These are phyloP conservation scores for Triplophysa rosa DNA, from an alignment of 2,113 vertebrate genomes.

Conservation along the genomic window DNA sequence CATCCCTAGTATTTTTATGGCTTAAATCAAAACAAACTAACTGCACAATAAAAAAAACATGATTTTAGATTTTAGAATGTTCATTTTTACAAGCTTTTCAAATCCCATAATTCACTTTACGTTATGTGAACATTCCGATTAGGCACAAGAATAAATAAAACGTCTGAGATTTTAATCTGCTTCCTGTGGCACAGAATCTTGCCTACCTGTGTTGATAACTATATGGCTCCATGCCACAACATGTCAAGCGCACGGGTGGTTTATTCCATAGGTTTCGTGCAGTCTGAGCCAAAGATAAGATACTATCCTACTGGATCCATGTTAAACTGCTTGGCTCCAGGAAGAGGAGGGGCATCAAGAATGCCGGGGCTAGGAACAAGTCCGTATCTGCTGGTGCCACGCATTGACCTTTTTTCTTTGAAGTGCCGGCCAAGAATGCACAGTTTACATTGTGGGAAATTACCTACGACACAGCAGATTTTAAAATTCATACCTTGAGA, in stretches of 20 bases:
- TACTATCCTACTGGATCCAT: conserved; percentile 40
- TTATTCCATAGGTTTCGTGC: conserved; percentile 49
- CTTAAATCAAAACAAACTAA: no score
- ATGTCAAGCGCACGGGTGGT: conserved; percentile 44
- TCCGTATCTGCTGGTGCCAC: conserved; percentile 65
- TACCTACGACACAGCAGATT: conserved; percentile 61
- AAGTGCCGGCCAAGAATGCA: conserved; percentile 71
- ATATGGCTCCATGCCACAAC: conserved; percentile 45
- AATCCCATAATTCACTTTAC: not conserved
- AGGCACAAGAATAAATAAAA: not conserved
- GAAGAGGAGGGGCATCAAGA: conserved; percentile 34
- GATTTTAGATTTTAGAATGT: no score
- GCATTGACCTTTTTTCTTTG: conserved; percentile 66
- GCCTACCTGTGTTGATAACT: conserved; percentile 11
- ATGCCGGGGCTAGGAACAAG: conserved; percentile 58
- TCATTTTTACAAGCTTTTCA: conserved; percentile 15
- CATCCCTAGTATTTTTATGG: no score
- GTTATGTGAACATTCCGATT: not conserved
- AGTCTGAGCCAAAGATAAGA: conserved; percentile 55
- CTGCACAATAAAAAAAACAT: no score
- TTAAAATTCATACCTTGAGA: conserved; percentile 51
- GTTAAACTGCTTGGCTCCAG: conserved; percentile 33
- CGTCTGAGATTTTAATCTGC: not conserved
- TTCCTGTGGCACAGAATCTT: conserved; percentile 3
- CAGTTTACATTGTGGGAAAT: conserved; percentile 70